Evolutionary conservation across 2,797 vertebrate species (phyloP).

Genomic region (Scolopax bukidnonensis): DNA sequence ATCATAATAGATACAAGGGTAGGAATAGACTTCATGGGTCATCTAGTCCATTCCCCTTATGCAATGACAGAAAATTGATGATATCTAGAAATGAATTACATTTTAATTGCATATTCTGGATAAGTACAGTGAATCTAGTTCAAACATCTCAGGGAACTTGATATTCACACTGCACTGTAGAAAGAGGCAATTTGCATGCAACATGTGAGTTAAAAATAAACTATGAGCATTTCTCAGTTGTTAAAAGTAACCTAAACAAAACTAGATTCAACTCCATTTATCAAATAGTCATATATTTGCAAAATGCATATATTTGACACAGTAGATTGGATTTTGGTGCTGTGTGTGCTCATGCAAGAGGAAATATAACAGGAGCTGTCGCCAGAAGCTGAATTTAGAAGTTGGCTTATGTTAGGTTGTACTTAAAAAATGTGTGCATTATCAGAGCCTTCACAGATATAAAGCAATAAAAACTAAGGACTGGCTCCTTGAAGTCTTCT

Average conservation of each 20-base stretch:
- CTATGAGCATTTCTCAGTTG: background rate
- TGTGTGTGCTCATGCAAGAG: conserved; percentile 6
- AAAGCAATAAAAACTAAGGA: background rate
- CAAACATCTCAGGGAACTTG: background rate
- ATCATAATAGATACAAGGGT: conserved; percentile 60
- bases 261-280: background rate
- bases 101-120: conserved; percentile 24
- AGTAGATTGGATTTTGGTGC: conserved; percentile 1
- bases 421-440: background rate
- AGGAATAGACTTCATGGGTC: conserved; percentile 58
- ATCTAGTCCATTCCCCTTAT: conserved; percentile 51
- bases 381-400: conserved; percentile 18
- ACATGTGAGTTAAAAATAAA: conserved; percentile 30
- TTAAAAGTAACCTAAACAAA: conserved; percentile 10
- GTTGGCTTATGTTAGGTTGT: background rate
- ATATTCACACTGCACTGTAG: background rate
- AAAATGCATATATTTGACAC: conserved; percentile 34
- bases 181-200: background rate
- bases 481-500: background rate
- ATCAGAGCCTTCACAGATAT: background rate
- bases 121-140: background rate
- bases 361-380: conserved; percentile 8
- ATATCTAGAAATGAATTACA: conserved; percentile 11
- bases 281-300: conserved; percentile 47
- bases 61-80: conserved; percentile 47